Evolutionary conservation across 2,113 vertebrate species (phyloP).

Genomic region (Columba janthina): DNA sequence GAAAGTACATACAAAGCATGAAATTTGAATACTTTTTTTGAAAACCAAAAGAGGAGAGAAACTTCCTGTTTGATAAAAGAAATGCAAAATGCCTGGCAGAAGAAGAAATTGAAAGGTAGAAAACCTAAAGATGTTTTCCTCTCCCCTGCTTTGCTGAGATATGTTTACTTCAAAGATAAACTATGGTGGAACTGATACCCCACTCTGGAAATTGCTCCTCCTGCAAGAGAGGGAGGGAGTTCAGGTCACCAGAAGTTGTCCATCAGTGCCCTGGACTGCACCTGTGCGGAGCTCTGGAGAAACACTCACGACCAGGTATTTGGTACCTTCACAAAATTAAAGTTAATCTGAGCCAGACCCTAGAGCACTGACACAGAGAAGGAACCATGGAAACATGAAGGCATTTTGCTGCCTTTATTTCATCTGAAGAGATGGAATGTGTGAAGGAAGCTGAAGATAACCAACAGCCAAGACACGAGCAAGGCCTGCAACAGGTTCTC

Average conservation of each 20-base stretch:
- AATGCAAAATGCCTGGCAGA: not conserved
- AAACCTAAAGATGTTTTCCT: not conserved
- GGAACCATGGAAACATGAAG: not conserved
- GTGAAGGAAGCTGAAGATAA: not conserved
- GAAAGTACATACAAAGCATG: not conserved
- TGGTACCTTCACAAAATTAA: not conserved
- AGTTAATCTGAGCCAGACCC: not conserved
- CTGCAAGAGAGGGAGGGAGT: not conserved
- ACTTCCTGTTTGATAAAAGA: not conserved
- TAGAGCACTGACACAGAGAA: not conserved
- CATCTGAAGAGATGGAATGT: accelerated
- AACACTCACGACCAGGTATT: not conserved
- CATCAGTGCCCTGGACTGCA: not conserved
- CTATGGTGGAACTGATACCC: not conserved
- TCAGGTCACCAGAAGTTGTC: not conserved
- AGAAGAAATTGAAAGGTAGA: not conserved
- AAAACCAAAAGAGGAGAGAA: not conserved
- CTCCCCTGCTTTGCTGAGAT: not conserved
- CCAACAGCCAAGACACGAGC: not conserved
- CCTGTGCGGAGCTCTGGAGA: not conserved
- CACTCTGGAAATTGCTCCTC: not conserved
- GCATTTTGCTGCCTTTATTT: not conserved
- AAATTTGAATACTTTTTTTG: not conserved
- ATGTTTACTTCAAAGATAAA: not conserved
- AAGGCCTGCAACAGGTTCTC: not conserved